These are phyloP conservation scores for Hyperoplus immaculatus DNA, from an alignment of 2,797 vertebrate species.

Conservation along the genomic window DNA sequence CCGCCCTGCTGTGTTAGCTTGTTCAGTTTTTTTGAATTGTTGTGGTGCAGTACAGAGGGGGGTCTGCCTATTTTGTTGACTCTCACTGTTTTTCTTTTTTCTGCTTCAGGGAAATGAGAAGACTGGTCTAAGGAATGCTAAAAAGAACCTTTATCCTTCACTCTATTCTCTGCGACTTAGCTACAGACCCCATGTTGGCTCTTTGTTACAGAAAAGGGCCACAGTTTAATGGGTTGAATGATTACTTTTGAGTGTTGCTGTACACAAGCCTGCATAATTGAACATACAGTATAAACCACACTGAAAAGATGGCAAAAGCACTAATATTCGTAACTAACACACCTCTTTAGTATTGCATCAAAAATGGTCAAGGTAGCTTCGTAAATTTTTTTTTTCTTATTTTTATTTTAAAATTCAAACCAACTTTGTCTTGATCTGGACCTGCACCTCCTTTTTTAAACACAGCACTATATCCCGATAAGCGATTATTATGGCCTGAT, in stretches of 20 bases:
- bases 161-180: slow-evolving; percentile 46
- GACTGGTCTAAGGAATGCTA: slow-evolving; percentile 59
- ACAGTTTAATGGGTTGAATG: slow-evolving; percentile 29
- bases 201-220: slow-evolving; percentile 39
- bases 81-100: slow-evolving; percentile 51
- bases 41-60: slow-evolving; percentile 5
- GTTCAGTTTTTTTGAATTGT: slow-evolving; percentile 19
- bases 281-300: background rate
- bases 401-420: background rate
- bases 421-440: background rate
- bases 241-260: slow-evolving; percentile 9
- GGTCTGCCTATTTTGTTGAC: slow-evolving; percentile 22
- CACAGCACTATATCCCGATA: background rate
- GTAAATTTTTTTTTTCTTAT: no score
- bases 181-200: slow-evolving; percentile 46
- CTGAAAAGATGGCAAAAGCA: background rate
- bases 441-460: background rate
- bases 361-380: background rate
- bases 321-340: background rate
- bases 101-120: slow-evolving; percentile 36
- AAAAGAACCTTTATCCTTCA: slow-evolving; percentile 59
- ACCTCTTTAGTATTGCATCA: background rate
- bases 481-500: no score
- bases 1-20: slow-evolving; percentile 23
- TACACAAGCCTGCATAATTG: background rate